phyloP scores from a whole-genome alignment of 92 coral and sea anemone genomes.

The Heliopora coerulea region DNA sequence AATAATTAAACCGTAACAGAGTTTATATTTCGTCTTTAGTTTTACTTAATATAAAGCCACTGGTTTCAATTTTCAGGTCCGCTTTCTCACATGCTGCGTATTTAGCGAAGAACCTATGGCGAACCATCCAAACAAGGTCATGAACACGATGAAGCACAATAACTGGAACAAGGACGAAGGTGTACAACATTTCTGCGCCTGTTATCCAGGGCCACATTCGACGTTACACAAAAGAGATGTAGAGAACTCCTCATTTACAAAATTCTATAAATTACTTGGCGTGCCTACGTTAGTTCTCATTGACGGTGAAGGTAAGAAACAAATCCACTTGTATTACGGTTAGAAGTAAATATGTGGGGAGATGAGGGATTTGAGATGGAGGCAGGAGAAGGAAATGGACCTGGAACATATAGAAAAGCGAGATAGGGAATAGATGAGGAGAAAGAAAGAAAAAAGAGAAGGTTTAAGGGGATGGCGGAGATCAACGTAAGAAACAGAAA shows the following conservation, averaged over 20 bases:
- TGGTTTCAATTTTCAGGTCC: constrained; percentile 44
- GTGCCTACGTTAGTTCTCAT: constrained; percentile 80
- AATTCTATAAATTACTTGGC: constrained; percentile 71
- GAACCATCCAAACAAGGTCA: constrained; percentile 65
- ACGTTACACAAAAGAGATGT: constrained; percentile 54
- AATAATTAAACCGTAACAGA: neutral
- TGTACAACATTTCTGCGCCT: constrained; percentile 79
- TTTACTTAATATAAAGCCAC: neutral
- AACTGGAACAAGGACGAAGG: constrained; percentile 51
- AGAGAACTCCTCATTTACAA: constrained; percentile 35
- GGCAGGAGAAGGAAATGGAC: neutral
- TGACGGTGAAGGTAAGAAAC: constrained; percentile 66
- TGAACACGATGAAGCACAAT: constrained; percentile 49
- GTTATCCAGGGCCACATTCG: constrained; percentile 66
- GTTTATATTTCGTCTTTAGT: neutral
- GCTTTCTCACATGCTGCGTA: constrained; percentile 78
- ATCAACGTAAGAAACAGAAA: no score
- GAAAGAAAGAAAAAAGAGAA: no score
- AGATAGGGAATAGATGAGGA: no score
- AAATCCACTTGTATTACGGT: no score
- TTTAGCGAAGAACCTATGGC: constrained; percentile 68
- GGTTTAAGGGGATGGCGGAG: no score
- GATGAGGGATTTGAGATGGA: no score
- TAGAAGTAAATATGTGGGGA: no score
- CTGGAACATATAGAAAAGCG: neutral